Evolutionary conservation across 2,113 vertebrate species (phyloP).

Genomic region (Brachionichthys hirsutus): DNA sequence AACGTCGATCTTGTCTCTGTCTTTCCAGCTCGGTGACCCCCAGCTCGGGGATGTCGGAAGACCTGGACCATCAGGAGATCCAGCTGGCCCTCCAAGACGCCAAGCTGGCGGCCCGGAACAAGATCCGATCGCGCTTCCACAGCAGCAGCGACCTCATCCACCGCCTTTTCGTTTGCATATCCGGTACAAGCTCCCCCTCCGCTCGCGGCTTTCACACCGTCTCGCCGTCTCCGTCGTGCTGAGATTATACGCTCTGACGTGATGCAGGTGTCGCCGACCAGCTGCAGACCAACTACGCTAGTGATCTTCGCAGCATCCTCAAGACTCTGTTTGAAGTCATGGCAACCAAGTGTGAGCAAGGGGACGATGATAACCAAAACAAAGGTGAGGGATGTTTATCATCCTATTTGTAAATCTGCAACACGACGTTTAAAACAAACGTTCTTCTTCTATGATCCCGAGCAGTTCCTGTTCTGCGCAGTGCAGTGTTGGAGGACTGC

Average conservation of each 20-base stretch:
- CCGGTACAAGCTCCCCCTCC: slow-evolving; percentile 77
- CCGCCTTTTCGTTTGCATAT: slow-evolving; percentile 97
- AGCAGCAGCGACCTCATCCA: slow-evolving; percentile 96
- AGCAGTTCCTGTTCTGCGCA: slow-evolving; percentile 84
- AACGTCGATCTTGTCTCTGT: not conserved
- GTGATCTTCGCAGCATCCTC: slow-evolving; percentile 93
- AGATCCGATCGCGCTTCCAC: slow-evolving; percentile 93
- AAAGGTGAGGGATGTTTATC: slow-evolving; percentile 77
- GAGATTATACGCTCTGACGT: slow-evolving; percentile 1
- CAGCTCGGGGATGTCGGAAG: slow-evolving; percentile 83
- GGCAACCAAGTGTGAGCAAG: slow-evolving; percentile 92
- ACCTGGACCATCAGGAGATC: slow-evolving; percentile 80
- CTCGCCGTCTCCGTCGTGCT: not conserved
- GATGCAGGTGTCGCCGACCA: slow-evolving; percentile 92
- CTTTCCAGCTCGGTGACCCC: slow-evolving; percentile 68
- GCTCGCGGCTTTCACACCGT: not conserved
- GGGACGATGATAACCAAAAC: slow-evolving; percentile 85
- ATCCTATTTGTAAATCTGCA: not conserved
- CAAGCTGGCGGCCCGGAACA: slow-evolving; percentile 85
- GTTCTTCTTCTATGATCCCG: slow-evolving; percentile 43
- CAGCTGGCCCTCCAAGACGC: slow-evolving; percentile 80
- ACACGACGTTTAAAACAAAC: not conserved
- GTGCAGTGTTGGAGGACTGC: slow-evolving; percentile 89
- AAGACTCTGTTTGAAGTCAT: slow-evolving; percentile 98
- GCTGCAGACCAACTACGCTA: slow-evolving; percentile 97